Conservation (phyloP, 2,113 vertebrate species). For the Thryonomys swinderianus region DNA sequence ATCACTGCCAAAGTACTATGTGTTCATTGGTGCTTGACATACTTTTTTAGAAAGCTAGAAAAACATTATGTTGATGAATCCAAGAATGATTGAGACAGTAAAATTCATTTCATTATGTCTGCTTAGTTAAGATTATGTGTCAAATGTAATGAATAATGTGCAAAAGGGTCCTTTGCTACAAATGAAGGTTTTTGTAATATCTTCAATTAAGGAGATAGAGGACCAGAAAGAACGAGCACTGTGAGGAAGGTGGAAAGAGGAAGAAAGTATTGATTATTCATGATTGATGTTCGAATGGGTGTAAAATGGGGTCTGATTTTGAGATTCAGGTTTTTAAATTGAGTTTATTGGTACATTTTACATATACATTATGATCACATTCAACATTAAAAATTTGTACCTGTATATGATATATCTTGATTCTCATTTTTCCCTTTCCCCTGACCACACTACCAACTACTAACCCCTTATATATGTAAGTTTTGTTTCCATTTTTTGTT, state of each 20-base stretch:
- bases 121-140: neutral
- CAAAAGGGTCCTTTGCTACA: neutral
- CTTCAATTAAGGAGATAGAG: neutral
- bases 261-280: neutral
- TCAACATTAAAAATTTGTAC: too few species aligned
- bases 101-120: neutral
- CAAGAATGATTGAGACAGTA: neutral
- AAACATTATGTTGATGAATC: neutral
- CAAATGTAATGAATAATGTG: neutral
- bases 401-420: too few species aligned
- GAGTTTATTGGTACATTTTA: too few species aligned
- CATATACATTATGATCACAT: too few species aligned
- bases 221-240: neutral
- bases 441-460: too few species aligned
- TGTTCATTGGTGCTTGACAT: slow-evolving; percentile 14
- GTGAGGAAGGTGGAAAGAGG: neutral
- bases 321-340: neutral
- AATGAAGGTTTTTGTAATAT: neutral
- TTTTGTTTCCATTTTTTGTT: too few species aligned
- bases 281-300: neutral
- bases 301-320: neutral
- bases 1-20: neutral
- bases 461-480: too few species aligned
- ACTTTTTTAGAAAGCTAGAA: neutral
- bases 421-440: too few species aligned